These are phyloP conservation scores for Prionace glauca DNA, from an alignment of 2,797 vertebrate species.

Conservation along the genomic window DNA sequence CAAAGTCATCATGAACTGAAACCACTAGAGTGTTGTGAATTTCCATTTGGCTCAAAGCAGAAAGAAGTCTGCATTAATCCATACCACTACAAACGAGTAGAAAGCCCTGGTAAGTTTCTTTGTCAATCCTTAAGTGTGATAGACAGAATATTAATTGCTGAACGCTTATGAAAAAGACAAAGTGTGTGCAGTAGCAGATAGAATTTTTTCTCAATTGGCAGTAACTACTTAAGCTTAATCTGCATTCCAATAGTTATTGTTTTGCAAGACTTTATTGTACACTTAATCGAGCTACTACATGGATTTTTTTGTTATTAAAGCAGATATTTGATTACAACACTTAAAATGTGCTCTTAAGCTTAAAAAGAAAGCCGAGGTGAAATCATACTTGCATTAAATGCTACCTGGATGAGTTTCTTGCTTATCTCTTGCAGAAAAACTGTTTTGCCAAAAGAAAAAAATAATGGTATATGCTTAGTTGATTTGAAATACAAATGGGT, in stretches of 20 bases:
- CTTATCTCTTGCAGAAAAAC: too few species aligned
- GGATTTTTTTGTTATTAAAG: too few species aligned
- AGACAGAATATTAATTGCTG: conserved; percentile 41
- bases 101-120: conserved; percentile 80
- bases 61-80: conserved; percentile 98
- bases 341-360: not conserved
- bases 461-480: too few species aligned
- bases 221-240: conserved; percentile 41
- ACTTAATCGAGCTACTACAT: not conserved
- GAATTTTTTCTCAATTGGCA: conserved; percentile 40
- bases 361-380: too few species aligned
- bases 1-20: conserved; percentile 97
- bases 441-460: too few species aligned
- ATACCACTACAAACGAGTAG: conserved; percentile 94
- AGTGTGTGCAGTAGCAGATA: conserved; percentile 32
- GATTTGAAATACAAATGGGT: too few species aligned
- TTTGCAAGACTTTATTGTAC: not conserved
- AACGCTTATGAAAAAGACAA: conserved; percentile 45
- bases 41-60: conserved; percentile 92
- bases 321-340: not conserved
- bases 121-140: conserved; percentile 19
- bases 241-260: not conserved
- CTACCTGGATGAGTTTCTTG: not conserved
- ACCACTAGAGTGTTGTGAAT: conserved; percentile 92
- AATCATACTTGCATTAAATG: not conserved